A percentile compares a stretch with the other conserved stretches of the same genome.
Conservation (phyloP, 2,113 vertebrate genomes). For the Parus major region DNA sequence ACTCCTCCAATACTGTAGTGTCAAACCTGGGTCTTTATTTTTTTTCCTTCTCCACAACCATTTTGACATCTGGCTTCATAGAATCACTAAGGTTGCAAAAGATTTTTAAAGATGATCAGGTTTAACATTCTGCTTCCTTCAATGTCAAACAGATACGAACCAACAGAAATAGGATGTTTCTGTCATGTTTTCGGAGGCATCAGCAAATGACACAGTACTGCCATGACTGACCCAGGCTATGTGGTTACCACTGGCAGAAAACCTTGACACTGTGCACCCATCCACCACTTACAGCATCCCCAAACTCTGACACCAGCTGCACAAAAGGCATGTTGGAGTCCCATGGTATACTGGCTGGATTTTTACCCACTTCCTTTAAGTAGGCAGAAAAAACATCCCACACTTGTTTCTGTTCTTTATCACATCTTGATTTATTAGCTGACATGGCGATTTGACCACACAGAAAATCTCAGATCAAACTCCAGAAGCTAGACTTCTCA, state of each 20-base stretch:
- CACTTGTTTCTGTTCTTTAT: not conserved
- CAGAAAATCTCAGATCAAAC: not conserved
- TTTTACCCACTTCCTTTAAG: conserved; percentile 94
- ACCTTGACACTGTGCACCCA: conserved; percentile 92
- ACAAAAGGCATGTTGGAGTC: conserved; percentile 94
- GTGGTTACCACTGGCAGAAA: conserved; percentile 88
- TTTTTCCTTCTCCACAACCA: not conserved
- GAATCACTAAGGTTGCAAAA: not conserved
- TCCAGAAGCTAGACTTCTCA: not conserved
- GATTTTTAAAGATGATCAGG: not conserved
- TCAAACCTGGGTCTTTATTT: not conserved
- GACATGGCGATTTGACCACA: not conserved
- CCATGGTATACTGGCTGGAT: conserved; percentile 89
- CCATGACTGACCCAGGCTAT: conserved; percentile 92
- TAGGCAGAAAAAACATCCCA: conserved; percentile 92
- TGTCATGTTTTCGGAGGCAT: conserved; percentile 88
- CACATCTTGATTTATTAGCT: not conserved
- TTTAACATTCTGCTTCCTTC: not conserved
- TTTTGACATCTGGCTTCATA: not conserved
- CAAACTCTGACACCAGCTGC: conserved; percentile 91
- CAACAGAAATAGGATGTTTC: conserved; percentile 42
- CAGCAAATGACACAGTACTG: conserved; percentile 90
- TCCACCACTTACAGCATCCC: conserved; percentile 85
- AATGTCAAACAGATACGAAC: not conserved
- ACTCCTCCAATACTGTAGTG: too few relatives aligned